These are phyloP conservation scores for Cerastoderma edule DNA, from an alignment of 2,888 invertebrate genomes.

Conservation along the genomic window DNA sequence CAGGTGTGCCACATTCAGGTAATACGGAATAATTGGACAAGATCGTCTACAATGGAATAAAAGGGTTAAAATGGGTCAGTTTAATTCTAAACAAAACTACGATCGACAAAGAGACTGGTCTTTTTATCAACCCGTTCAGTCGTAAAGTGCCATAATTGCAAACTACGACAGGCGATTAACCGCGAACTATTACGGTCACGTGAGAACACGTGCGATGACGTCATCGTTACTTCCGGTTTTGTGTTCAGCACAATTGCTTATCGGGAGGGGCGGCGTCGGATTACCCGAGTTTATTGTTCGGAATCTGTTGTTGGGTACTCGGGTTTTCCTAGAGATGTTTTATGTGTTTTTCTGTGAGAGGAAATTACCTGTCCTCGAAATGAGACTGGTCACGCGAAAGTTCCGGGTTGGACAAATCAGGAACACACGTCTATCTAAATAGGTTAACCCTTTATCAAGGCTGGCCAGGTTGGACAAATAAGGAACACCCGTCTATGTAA, in stretches of 20 bases:
- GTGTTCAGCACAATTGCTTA: conserved; percentile 46
- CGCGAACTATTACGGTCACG: conserved; percentile 28
- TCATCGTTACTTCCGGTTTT: conserved; percentile 51
- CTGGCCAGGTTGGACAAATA: too few species aligned
- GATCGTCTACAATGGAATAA: background rate
- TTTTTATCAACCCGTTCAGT: too few species aligned
- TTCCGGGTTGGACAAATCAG: too few species aligned
- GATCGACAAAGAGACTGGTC: background rate
- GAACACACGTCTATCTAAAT: too few species aligned
- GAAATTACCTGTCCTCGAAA: conserved; percentile 41
- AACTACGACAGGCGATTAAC: conserved; percentile 4
- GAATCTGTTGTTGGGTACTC: conserved; percentile 13
- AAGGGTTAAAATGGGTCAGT: background rate
- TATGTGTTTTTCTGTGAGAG: conserved; percentile 2
- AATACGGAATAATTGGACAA: background rate
- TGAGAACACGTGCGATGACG: conserved; percentile 48
- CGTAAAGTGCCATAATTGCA: background rate
- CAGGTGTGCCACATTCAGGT: too few species aligned
- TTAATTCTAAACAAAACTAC: background rate
- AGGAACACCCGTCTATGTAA: too few species aligned
- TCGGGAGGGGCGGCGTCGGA: conserved; percentile 39
- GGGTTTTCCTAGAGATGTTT: conserved; percentile 38
- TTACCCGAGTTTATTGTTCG: conserved; percentile 47
- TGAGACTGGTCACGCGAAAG: too few species aligned
- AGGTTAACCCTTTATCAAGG: too few species aligned